Evolutionary conservation across 2,113 vertebrate species (phyloP), one percentile per base, ranked within the genome.

Genomic region (Carettochelys insculpta): DNA sequence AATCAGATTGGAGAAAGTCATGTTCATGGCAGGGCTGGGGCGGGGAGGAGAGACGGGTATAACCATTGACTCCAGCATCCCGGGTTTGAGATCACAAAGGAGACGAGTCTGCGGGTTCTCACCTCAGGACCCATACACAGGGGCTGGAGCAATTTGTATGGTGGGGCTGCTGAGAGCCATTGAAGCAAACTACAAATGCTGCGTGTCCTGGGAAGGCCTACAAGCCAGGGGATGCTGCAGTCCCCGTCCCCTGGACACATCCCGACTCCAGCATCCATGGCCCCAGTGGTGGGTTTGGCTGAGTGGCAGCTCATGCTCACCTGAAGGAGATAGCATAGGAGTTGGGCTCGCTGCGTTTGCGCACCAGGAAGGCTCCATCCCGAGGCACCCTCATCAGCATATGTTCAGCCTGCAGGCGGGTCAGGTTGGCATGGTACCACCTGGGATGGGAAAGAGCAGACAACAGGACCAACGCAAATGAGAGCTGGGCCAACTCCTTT

Each of bases 251-350:
- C 48, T 50, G n/a, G n/a, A n/a, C n/a, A n/a, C n/a, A n/a, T n/a
- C n/a, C 48, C 13, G 13, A 13, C 48, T 50, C 48, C 48, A 13
- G 48, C 48, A 50, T 50, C 48, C 13, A 5, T 13, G 48, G 1
- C 19, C 8, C 58, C 58, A 0, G 0, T 2, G 11, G 50, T 4
- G 31, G 11, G 25, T 0, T 0, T 3, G 24, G 34, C 47, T 1
- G 1, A 82, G 56, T 16, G 1, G 34, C 2, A 71, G 83, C 20
- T 51, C 53, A 5, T 43, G 3, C 95, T 93, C 94, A 99, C 98
- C 98, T 97, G 95, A 99, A 99, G 87, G 98, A 98, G 95, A 99
- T 98, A 94, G 98, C 98, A 0, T 97, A 99, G 61, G 98, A 98
- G 95, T 94, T 98, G 96, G 97, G 95, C 3, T 98, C 98, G 1